Base-by-base conservation (phyloP, 2,888 invertebrate genomes). In the Biston betularia region DNA sequence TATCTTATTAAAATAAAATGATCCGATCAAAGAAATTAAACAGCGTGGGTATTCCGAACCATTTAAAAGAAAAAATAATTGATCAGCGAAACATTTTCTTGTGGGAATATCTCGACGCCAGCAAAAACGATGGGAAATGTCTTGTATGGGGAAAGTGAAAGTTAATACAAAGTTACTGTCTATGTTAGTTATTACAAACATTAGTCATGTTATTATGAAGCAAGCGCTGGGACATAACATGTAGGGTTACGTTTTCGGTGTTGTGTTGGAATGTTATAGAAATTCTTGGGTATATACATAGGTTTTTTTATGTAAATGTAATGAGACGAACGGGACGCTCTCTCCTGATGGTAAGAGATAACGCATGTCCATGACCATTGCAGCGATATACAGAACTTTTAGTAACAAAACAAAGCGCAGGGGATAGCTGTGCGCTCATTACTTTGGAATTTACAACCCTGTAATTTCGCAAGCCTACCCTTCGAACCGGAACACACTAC, bases 91-190 rank as follows among this genome's bases (percentile, higher is more conserved):
- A 59, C 65, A 66, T 65, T 65, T 71, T 71, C 67, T 67, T 70
- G 66, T 71, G 73, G 62, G 73, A 71, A 71, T 49, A 64, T 59
- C 63, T 62, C 44, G 24, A 38, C 44, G 61, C 33, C 40, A 50
- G 57, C 52, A 71, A 73, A 68, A 73, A 71, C 45, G 70, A 70
- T 73, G 73, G 68, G 70, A 73, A 70, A n/a, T 62, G 12, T 6
- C 49, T 63, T 65, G 49, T 62, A 56, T 60, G 53, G 53, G 46
- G 73, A 73, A 70, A 73, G 73, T 71, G 71, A 71, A 71, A 73
- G 73, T 60, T 15, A 46, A 57, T 54, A 65, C 70, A 70, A 64
- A 69, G 68, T 64, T 60, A 42, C 56, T 6, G 33, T 33, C 8
- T 56, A 44, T 50, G 48, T 57, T 64, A 60, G 62, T 61, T 65